Conservation (phyloP, 1,140 invertebrate genomes). For the Coelopa frigida region DNA sequence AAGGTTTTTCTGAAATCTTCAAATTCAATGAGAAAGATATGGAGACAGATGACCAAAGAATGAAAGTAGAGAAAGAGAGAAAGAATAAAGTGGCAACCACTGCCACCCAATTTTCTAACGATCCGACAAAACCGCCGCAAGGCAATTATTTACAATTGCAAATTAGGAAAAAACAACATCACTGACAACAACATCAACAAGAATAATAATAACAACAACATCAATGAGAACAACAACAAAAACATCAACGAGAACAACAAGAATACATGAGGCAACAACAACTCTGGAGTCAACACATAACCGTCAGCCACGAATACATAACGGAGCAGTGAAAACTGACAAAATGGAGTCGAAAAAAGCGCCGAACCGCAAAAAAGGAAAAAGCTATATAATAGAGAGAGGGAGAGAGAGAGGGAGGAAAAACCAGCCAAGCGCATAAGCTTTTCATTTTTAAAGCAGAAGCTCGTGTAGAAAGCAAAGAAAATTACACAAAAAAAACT, state of each 20-base stretch:
- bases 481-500: too few relatives aligned
- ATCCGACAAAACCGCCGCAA: constrained; percentile 44
- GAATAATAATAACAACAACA: too few relatives aligned
- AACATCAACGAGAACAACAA: too few relatives aligned
- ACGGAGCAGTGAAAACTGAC: background rate
- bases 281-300: too few relatives aligned
- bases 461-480: too few relatives aligned
- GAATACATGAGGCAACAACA: too few relatives aligned
- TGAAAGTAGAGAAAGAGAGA: background rate
- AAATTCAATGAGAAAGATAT: too few relatives aligned
- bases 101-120: constrained; percentile 45
- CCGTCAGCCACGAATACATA: background rate
- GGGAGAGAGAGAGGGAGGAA: background rate
- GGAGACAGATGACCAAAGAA: background rate
- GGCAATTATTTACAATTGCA: constrained; percentile 43
- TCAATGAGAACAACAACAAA: too few relatives aligned
- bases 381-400: background rate
- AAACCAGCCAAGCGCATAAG: constrained; percentile 13
- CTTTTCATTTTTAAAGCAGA: constrained; percentile 8
- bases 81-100: constrained; percentile 40
- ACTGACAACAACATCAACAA: too few relatives aligned
- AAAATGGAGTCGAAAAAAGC: background rate
- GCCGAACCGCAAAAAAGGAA: constrained; percentile 1
- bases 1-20: too few relatives aligned
- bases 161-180: constrained; percentile 27